These are phyloP conservation scores for Periphyllus acericola DNA, from an alignment of 2,888 invertebrate species.

Conservation along the genomic window DNA sequence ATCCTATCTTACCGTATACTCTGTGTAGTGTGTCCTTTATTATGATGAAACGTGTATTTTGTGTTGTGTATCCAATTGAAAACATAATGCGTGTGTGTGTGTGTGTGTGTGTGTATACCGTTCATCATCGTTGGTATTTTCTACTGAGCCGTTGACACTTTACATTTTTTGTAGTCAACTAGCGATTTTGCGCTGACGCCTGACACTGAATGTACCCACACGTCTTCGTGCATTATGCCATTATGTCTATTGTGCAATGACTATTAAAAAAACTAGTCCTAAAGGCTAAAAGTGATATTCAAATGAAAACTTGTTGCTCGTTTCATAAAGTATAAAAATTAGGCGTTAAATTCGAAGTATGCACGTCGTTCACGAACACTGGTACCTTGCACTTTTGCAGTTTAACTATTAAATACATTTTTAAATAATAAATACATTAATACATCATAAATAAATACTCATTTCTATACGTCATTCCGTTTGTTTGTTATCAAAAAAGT, in stretches of 20 bases:
- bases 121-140: not conserved
- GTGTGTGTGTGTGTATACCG: not conserved
- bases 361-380: too few relatives aligned
- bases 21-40: not conserved
- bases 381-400: too few relatives aligned
- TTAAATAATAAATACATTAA: too few relatives aligned
- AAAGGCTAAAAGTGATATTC: not conserved
- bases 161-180: slow-evolving; percentile 40
- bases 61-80: not conserved
- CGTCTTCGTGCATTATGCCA: not conserved
- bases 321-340: too few relatives aligned
- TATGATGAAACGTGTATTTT: not conserved
- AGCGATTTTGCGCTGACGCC: not conserved
- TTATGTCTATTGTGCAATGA: slow-evolving; percentile 6
- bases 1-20: not conserved
- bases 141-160: slow-evolving; percentile 43
- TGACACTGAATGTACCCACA: not conserved
- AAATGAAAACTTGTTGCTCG: not conserved
- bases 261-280: not conserved
- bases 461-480: too few relatives aligned
- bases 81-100: not conserved
- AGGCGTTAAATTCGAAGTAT: not conserved
- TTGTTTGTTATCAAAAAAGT: too few relatives aligned
- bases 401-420: too few relatives aligned
- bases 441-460: too few relatives aligned